Conservation (phyloP, 2,797 vertebrate genomes). For the Salmo trutta region DNA sequence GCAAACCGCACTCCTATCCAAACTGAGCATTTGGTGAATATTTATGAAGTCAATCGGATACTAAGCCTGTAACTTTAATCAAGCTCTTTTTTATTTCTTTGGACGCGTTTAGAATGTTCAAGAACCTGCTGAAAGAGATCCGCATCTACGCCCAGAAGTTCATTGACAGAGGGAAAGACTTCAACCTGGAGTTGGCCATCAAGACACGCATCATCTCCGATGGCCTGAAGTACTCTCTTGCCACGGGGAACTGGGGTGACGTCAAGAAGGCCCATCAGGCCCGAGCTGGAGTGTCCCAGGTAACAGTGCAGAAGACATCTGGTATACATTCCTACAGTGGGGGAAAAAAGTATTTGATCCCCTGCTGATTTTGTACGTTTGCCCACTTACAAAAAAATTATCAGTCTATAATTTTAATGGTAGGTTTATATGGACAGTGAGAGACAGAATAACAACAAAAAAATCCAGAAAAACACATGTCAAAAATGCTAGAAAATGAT, state of each 20-base stretch:
- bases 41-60: not conserved
- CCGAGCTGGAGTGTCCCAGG: constrained; percentile 96
- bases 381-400: too few relatives aligned
- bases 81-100: not conserved
- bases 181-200: constrained; percentile 96
- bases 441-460: too few relatives aligned
- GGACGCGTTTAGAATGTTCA: constrained; percentile 87
- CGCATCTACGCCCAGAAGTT: constrained; percentile 98
- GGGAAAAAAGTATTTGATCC: too few relatives aligned
- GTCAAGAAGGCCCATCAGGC: constrained; percentile 99
- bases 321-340: not conserved
- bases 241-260: constrained; percentile 98
- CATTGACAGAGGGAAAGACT: constrained; percentile 96
- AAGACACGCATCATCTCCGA: constrained; percentile 98
- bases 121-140: constrained; percentile 98
- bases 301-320: constrained; percentile 34
- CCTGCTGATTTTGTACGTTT: too few relatives aligned
- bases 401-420: too few relatives aligned
- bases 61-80: not conserved
- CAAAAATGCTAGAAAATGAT: too few relatives aligned
- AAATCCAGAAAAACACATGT: too few relatives aligned
- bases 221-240: constrained; percentile 94
- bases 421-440: too few relatives aligned
- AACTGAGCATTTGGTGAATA: not conserved
- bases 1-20: not conserved